phyloP scores from a whole-genome alignment of 2,797 vertebrate genomes.

The Acanthiza pusilla region DNA sequence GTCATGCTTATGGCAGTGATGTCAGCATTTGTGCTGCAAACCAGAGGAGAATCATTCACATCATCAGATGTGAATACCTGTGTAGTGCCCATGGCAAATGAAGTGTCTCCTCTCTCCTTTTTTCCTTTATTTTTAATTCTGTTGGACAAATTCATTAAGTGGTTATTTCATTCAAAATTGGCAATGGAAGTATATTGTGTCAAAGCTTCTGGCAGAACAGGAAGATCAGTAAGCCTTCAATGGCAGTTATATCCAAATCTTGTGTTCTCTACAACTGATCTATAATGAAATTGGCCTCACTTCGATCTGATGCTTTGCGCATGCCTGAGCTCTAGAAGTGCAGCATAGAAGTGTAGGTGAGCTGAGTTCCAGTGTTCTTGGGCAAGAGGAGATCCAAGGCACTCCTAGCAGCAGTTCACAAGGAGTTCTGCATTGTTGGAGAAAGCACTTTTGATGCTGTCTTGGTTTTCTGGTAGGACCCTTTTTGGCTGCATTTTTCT shows the following conservation, averaged over 20 bases:
- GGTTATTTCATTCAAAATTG: background rate
- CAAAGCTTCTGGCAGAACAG: background rate
- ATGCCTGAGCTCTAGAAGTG: background rate
- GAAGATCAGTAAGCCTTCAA: background rate
- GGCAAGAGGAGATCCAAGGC: background rate
- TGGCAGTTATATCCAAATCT: background rate
- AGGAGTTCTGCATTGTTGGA: background rate
- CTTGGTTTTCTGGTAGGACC: background rate
- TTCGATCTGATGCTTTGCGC: background rate
- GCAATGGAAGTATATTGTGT: background rate
- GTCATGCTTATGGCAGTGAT: background rate
- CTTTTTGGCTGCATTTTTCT: background rate
- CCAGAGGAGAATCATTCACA: background rate
- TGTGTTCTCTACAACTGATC: background rate
- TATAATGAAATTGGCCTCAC: background rate
- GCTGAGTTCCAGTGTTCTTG: accelerated
- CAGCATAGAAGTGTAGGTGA: background rate
- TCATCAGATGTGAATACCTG: background rate
- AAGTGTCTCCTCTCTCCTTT: background rate
- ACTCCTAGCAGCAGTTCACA: background rate
- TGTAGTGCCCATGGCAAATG: background rate
- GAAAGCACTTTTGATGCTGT: background rate
- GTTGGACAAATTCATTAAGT: background rate
- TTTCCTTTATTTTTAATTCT: background rate
- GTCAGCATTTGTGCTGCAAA: background rate